phyloP scores from a whole-genome alignment of 1,140 invertebrate species.

The Adoxophyes honmai region DNA sequence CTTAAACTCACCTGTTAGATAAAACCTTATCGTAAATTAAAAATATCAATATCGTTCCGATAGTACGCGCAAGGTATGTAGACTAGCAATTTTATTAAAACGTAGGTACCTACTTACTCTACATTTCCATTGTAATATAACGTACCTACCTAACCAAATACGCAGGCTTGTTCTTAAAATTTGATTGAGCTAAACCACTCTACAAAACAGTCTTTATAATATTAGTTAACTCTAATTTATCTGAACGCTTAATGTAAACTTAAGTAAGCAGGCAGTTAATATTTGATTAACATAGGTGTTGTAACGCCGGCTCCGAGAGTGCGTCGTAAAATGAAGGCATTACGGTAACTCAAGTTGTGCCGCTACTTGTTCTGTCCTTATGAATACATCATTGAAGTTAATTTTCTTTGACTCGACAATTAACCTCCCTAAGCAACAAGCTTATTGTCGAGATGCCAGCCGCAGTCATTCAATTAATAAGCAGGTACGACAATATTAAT shows the following conservation, averaged over 20 bases:
- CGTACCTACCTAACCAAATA: no score
- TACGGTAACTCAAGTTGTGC: constrained; percentile 29
- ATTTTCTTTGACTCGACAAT: constrained; percentile 48
- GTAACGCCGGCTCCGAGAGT: not conserved
- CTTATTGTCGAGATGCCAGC: not conserved
- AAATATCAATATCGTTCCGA: not conserved
- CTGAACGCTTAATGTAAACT: not conserved
- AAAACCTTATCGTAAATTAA: constrained; percentile 1
- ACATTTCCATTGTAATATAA: no score
- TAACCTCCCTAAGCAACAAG: constrained; percentile 34
- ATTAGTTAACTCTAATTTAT: not conserved
- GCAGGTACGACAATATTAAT: no score
- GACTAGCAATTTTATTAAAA: no score
- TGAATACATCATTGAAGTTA: constrained; percentile 55
- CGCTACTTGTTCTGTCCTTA: constrained; percentile 50
- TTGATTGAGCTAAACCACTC: no score
- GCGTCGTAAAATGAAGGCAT: constrained; percentile 10
- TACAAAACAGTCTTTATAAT: not conserved
- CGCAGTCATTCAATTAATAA: constrained; percentile 10
- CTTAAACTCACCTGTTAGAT: not conserved
- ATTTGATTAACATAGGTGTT: constrained; percentile 13
- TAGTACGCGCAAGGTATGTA: no score
- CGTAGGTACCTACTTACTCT: no score
- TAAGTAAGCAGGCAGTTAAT: constrained; percentile 1
- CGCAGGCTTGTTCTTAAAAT: no score